Evolutionary conservation across 2,797 vertebrate genomes (phyloP).

Genomic region (Liasis olivaceus): DNA sequence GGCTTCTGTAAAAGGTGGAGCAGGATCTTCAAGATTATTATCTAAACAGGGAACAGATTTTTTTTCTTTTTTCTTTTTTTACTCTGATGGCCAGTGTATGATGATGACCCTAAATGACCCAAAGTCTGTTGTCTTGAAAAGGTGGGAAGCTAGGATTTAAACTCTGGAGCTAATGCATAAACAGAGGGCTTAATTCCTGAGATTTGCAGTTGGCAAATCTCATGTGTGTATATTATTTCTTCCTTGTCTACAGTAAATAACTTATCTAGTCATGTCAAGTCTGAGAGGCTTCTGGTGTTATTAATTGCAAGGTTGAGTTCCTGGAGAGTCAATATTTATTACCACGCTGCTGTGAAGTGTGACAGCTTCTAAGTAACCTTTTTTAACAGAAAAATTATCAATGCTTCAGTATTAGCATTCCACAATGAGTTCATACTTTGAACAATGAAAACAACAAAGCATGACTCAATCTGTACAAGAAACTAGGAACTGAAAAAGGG

Average conservation of each 20-base stretch:
- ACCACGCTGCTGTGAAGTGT: background rate
- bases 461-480: background rate
- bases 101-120: background rate
- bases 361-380: background rate
- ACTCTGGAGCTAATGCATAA: background rate
- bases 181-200: background rate
- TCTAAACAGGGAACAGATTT: background rate
- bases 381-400: background rate
- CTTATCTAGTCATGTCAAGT: background rate
- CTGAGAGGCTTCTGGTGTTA: background rate
- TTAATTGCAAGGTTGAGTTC: background rate
- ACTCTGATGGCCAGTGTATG: background rate
- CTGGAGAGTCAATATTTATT: background rate
- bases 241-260: background rate
- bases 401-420: background rate
- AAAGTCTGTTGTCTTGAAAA: background rate
- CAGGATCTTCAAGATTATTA: background rate
- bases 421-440: background rate
- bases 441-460: background rate
- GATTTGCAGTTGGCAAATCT: background rate
- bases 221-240: background rate
- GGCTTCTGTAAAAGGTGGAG: background rate
- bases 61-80: background rate
- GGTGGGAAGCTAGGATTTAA: background rate
- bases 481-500: background rate